These are phyloP conservation scores for Nomada ferruginata DNA, from an alignment of 2,888 invertebrate genomes.

Conservation along the genomic window DNA sequence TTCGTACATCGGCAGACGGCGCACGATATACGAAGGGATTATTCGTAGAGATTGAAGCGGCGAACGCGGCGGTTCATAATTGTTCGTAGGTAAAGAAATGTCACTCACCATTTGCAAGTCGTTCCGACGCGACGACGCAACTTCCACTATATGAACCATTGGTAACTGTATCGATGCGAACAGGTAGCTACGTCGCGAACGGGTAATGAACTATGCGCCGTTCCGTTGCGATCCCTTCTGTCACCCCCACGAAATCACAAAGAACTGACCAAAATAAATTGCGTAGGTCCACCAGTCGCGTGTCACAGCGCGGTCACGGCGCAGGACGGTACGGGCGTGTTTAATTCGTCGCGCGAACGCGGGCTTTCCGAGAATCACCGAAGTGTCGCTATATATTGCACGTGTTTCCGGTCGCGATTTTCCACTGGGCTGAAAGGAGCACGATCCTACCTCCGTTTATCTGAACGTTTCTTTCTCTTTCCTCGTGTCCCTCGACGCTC, in stretches of 20 bases:
- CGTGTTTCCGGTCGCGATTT: slow-evolving; percentile 49
- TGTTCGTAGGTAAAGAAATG: not conserved
- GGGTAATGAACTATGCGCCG: slow-evolving; percentile 24
- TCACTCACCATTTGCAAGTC: slow-evolving; percentile 83
- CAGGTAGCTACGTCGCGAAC: slow-evolving; percentile 19
- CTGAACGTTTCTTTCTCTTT: not conserved
- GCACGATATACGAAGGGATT: no score
- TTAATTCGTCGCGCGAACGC: slow-evolving; percentile 51
- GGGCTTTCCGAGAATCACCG: slow-evolving; percentile 26
- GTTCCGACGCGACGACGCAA: slow-evolving; percentile 83
- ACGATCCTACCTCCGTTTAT: not conserved
- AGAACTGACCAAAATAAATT: slow-evolving; percentile 16
- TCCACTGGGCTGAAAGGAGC: slow-evolving; percentile 37
- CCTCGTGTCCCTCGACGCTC: not conserved
- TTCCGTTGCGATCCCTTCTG: not conserved
- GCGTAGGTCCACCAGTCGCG: slow-evolving; percentile 22
- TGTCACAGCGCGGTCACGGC: slow-evolving; percentile 44
- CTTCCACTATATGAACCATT: slow-evolving; percentile 84
- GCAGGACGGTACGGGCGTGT: slow-evolving; percentile 50
- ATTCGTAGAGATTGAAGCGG: no score
- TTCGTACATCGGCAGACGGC: no score
- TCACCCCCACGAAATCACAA: slow-evolving; percentile 31
- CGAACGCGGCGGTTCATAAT: not conserved
- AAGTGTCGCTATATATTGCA: slow-evolving; percentile 51
- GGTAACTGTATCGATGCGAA: slow-evolving; percentile 73